Evolutionary conservation across 37 sponge, comb jelly and placozoan species (phyloP).

Genomic region (Beroe ovata): DNA sequence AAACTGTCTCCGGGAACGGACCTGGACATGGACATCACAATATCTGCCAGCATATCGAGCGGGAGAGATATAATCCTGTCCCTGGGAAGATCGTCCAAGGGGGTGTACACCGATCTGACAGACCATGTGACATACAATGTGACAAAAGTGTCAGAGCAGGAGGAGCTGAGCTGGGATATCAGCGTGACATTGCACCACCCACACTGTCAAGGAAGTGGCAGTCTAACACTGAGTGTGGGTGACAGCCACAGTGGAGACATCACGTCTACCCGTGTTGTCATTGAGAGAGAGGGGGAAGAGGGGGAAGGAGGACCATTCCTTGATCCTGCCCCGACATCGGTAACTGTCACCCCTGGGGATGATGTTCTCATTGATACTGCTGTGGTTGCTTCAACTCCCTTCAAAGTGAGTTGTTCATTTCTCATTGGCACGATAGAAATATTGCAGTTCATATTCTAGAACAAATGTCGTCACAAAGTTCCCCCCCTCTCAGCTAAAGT

Average conservation of each 20-base stretch:
- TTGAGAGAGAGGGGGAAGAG: neutral
- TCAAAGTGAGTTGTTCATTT: no score
- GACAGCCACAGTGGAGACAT: neutral
- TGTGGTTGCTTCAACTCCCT: neutral
- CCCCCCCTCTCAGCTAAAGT: no score
- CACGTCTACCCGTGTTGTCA: neutral
- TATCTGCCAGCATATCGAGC: neutral
- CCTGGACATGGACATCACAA: neutral
- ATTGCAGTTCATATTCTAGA: no score
- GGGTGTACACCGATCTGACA: neutral
- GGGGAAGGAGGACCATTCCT: neutral
- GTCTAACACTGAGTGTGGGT: neutral
- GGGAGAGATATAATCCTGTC: neutral
- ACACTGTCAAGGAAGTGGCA: neutral
- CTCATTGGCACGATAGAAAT: no score
- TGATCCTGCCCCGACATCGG: constrained; percentile 8
- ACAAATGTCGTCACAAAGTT: no score
- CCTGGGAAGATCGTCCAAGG: neutral
- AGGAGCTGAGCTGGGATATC: neutral
- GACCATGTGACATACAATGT: neutral
- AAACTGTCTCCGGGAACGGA: neutral
- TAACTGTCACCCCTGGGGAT: neutral
- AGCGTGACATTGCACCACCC: neutral
- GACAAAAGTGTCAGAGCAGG: neutral
- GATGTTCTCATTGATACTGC: neutral